Base-by-base conservation (phyloP, 2,888 invertebrate genomes). In the Julus scanicus region DNA sequence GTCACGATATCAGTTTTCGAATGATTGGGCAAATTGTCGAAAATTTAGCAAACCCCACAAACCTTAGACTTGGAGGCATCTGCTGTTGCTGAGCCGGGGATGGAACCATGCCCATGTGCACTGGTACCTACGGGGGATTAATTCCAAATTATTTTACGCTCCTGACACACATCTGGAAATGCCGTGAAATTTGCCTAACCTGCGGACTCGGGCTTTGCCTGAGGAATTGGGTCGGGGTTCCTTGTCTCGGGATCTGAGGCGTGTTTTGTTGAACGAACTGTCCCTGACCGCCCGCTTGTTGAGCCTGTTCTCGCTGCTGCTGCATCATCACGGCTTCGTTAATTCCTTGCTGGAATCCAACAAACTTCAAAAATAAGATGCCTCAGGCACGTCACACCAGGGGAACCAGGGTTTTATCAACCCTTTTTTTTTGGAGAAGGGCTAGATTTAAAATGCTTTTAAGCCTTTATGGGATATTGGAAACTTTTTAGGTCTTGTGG, bases 151-250 rank as follows among this genome's bases (percentile, higher is more conserved):
- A 29, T 29, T 29, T 29, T 29, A 29, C 29, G 29, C 29, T 1
- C 29, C 29, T 29, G 29, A 29, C 29, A 29, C 1, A 29, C 29
- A 29, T 29, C 29, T 29, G 29, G 29, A 29, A 53, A 53, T 9
- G 4, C 4, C 53, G 3, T 15, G 53, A 53, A 53, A 53, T 53
- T 13, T n/a, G 63, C 15, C 63, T 63, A 6, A 84, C 84, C 29
- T 86, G 89, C 20, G 89, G 89, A 83, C 89, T 89, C 48, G 96
- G 96, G 91, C 96, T 96, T 91, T 96, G 96, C 0, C 95, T 93
- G 90, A 96, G 93, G 92, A 96, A 97, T 91, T 96, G 96, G 90
- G 94, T 94, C 4, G 96, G 96, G 0, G 95, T 95, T 0, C 95
- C 95, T 83, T 95, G 95, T 0, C 96, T 93, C 88, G 86, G 83